These are phyloP conservation scores for Catharus ustulatus DNA, from an alignment of 2,797 vertebrate species.

Conservation along the genomic window DNA sequence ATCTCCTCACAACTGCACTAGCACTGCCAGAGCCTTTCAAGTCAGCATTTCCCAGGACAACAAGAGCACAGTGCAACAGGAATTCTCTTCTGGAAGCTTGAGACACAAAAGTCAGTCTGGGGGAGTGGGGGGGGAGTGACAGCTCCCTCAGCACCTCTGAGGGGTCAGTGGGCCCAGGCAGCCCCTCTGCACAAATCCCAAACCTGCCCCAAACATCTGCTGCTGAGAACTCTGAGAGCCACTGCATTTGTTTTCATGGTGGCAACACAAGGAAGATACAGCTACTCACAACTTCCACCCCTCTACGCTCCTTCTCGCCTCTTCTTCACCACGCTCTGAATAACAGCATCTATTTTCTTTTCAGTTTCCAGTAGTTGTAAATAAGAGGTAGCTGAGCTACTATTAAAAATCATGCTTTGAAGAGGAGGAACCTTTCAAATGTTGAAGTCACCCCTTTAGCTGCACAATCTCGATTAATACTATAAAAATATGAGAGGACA, in stretches of 20 bases:
- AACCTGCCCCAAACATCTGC: constrained; percentile 1
- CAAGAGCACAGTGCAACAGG: constrained; percentile 55
- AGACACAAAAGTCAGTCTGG: constrained; percentile 32
- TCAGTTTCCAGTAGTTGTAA: constrained; percentile 78
- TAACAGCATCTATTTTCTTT: constrained; percentile 75
- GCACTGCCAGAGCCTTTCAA: constrained; percentile 31
- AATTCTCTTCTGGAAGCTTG: constrained; percentile 63
- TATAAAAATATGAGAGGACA: constrained; percentile 74
- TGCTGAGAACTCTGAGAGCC: constrained; percentile 19
- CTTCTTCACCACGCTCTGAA: constrained; percentile 63
- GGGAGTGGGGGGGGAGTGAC: background rate
- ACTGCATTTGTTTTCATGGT: background rate
- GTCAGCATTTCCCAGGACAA: constrained; percentile 27
- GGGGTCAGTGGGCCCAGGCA: background rate
- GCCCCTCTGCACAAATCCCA: background rate
- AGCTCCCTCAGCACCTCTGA: background rate
- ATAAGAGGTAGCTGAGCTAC: constrained; percentile 80
- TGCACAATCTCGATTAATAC: constrained; percentile 75
- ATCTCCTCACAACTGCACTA: constrained; percentile 11
- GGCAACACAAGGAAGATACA: constrained; percentile 18
- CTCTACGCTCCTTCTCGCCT: constrained; percentile 51
- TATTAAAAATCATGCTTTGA: constrained; percentile 71
- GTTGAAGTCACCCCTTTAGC: constrained; percentile 72
- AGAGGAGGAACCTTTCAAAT: constrained; percentile 74
- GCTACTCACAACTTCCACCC: constrained; percentile 42